These are phyloP conservation scores for Ceryle rudis DNA, from an alignment of 2,797 vertebrate genomes.

Conservation along the genomic window DNA sequence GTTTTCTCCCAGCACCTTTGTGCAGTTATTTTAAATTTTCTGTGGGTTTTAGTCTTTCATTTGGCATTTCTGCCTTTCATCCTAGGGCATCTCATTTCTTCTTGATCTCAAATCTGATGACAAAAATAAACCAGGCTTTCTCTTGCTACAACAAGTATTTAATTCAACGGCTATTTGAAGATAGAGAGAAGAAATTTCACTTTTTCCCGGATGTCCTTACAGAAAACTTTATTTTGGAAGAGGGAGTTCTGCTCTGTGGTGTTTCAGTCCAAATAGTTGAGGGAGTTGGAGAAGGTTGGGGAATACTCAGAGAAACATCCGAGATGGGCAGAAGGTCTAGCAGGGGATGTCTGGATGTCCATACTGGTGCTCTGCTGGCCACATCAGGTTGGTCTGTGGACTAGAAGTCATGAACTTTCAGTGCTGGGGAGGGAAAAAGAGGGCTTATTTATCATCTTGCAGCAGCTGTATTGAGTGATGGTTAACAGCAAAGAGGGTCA, in stretches of 20 bases:
- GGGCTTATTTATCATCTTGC: background rate
- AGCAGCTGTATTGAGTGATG: background rate
- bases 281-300: background rate
- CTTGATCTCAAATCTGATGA: constrained; percentile 16
- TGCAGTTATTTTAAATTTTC: background rate
- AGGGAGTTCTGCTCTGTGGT: background rate
- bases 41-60: background rate
- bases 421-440: background rate
- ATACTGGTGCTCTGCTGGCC: background rate
- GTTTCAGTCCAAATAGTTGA: background rate
- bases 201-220: background rate
- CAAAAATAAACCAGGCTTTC: background rate
- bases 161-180: constrained; percentile 34
- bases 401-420: background rate
- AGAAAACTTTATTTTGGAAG: background rate
- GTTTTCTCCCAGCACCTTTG: background rate
- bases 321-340: background rate
- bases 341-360: background rate
- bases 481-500: background rate
- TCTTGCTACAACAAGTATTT: background rate
- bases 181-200: background rate
- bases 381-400: background rate
- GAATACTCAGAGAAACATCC: background rate
- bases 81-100: background rate
- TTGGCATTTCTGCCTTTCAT: constrained; percentile 3